Evolutionary conservation across 2,113 vertebrate species (phyloP).

Genomic region (Geothlypis trichas): DNA sequence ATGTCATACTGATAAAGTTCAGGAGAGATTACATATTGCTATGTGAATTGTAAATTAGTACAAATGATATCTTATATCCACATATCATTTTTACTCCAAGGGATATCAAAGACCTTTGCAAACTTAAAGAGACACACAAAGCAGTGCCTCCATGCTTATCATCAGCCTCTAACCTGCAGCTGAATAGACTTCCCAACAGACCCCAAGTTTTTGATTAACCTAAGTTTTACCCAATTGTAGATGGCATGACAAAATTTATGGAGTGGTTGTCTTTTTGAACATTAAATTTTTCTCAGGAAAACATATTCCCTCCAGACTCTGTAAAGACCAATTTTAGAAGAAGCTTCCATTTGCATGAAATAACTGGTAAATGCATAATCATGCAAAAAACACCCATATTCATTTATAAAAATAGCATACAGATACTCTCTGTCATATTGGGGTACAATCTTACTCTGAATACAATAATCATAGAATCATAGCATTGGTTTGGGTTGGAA

Average conservation of each 20-base stretch:
- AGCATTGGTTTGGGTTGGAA: background rate
- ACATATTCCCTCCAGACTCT: background rate
- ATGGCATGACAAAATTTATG: background rate
- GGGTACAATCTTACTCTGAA: background rate
- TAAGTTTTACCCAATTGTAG: background rate
- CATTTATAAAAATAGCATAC: background rate
- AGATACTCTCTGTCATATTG: background rate
- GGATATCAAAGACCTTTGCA: background rate
- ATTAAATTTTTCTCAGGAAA: background rate
- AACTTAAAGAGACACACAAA: background rate
- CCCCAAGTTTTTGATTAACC: background rate
- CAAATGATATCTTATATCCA: constrained; percentile 11
- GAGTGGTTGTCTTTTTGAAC: background rate
- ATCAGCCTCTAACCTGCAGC: background rate
- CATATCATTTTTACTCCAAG: background rate
- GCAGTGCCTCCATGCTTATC: background rate
- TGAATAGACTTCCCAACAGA: background rate
- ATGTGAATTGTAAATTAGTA: constrained; percentile 39
- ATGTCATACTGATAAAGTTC: constrained; percentile 59
- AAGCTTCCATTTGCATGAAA: background rate
- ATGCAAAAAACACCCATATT: background rate
- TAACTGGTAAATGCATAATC: background rate
- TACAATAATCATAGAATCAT: background rate
- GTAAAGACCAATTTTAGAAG: background rate
- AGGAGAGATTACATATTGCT: constrained; percentile 40